Evolutionary conservation across 2,888 invertebrate species (phyloP).

Genomic region (Brenthis ino): DNA sequence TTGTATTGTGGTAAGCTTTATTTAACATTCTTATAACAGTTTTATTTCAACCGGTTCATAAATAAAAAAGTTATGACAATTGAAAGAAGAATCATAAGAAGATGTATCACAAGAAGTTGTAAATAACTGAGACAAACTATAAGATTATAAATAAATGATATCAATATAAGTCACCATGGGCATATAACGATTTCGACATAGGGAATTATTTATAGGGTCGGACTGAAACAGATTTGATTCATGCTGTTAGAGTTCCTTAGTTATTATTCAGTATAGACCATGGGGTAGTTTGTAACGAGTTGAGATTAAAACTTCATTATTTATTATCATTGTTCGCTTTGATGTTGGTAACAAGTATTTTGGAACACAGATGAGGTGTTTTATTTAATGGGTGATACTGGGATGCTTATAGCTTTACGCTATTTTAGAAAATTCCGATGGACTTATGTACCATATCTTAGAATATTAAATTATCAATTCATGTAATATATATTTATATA

Average conservation of each 20-base stretch:
- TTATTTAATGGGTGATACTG: not conserved
- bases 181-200: not conserved
- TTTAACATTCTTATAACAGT: too few relatives aligned
- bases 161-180: too few relatives aligned
- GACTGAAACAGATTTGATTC: conserved; percentile 43
- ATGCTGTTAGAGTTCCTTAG: conserved; percentile 43
- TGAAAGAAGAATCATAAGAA: too few relatives aligned
- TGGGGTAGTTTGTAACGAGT: conserved; percentile 33
- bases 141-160: too few relatives aligned
- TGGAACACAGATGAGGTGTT: conserved; percentile 10
- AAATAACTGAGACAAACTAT: too few relatives aligned
- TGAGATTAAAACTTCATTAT: conserved; percentile 40
- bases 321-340: conserved; percentile 34
- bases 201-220: conserved; percentile 40
- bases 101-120: too few relatives aligned
- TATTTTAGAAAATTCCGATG: not conserved
- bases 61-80: too few relatives aligned
- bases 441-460: too few relatives aligned
- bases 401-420: not conserved
- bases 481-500: too few relatives aligned
- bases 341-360: conserved; percentile 5
- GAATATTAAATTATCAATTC: too few relatives aligned
- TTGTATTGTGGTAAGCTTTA: too few relatives aligned
- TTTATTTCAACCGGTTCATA: too few relatives aligned
- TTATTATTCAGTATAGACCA: conserved; percentile 41